phyloP scores from a whole-genome alignment of 2,113 vertebrate species.

The Triplophysa siluroides region DNA sequence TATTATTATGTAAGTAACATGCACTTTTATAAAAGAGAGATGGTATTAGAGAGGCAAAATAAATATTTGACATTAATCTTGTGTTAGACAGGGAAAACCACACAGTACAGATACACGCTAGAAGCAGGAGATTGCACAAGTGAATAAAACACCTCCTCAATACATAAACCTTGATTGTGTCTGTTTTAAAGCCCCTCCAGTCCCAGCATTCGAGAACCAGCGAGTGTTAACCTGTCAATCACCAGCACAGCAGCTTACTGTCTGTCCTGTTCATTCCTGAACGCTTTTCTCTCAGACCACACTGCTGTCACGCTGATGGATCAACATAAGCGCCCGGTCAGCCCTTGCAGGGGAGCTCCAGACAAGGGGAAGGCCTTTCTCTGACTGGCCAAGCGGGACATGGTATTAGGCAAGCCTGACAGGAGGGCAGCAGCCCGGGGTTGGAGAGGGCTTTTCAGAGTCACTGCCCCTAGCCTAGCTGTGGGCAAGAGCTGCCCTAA shows the following conservation, averaged over 20 bases:
- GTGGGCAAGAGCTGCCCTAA: conserved; percentile 8
- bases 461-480: conserved; percentile 26
- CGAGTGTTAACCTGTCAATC: not conserved
- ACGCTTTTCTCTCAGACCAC: conserved; percentile 7
- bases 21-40: too few species aligned
- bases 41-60: too few species aligned
- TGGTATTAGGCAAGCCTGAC: conserved; percentile 20
- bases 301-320: conserved; percentile 26
- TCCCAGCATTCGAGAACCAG: not conserved
- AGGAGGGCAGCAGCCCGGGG: conserved; percentile 57
- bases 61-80: too few species aligned
- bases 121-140: too few species aligned
- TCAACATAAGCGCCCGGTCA: conserved; percentile 3
- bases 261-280: not conserved
- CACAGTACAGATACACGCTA: too few species aligned
- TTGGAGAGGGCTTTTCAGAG: conserved; percentile 42
- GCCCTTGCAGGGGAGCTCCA: conserved; percentile 2
- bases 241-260: not conserved
- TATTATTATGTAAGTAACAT: too few species aligned
- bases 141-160: too few species aligned
- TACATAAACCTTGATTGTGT: too few species aligned
- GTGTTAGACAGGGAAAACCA: too few species aligned
- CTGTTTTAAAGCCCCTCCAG: not conserved
- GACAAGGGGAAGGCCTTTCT: conserved; percentile 14
- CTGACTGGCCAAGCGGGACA: conserved; percentile 37